Percentiles rank a stretch among this genome's conserved stretches.
Evolutionary conservation across 2,888 invertebrate species (phyloP).

Genomic region (Lithophane socia): DNA sequence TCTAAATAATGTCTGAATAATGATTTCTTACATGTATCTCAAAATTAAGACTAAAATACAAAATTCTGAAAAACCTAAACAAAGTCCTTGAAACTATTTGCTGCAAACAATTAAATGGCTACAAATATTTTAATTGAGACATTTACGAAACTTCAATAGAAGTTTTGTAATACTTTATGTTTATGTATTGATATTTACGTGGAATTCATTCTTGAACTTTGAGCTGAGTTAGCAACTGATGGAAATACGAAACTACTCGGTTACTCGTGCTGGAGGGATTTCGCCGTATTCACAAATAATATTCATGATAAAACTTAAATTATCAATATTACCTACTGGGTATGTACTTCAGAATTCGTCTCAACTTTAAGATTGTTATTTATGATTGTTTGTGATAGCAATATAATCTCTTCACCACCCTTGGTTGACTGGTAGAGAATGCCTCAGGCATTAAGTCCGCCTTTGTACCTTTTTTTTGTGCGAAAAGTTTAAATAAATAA

Average conservation of each 20-base stretch:
- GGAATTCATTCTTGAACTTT: conserved; percentile 8
- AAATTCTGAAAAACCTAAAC: neutral
- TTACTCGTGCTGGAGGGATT: conserved; percentile 4
- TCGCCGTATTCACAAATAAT: conserved; percentile 3
- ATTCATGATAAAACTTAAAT: conserved; percentile 1
- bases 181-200: conserved; percentile 6
- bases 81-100: neutral
- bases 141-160: neutral
- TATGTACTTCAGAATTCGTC: neutral
- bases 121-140: neutral
- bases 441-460: too few species aligned
- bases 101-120: neutral
- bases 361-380: neutral
- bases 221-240: neutral
- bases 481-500: too few species aligned
- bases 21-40: neutral
- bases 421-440: too few species aligned
- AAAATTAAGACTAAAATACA: neutral
- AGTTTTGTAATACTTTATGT: neutral
- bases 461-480: too few species aligned
- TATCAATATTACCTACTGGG: neutral
- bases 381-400: neutral
- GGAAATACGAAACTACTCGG: neutral
- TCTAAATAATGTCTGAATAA: neutral
- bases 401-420: too few species aligned